Evolutionary conservation across 2,888 invertebrate species (phyloP), one percentile per base, ranked within the genome.

Genomic region (Shargacucullia verbasci): DNA sequence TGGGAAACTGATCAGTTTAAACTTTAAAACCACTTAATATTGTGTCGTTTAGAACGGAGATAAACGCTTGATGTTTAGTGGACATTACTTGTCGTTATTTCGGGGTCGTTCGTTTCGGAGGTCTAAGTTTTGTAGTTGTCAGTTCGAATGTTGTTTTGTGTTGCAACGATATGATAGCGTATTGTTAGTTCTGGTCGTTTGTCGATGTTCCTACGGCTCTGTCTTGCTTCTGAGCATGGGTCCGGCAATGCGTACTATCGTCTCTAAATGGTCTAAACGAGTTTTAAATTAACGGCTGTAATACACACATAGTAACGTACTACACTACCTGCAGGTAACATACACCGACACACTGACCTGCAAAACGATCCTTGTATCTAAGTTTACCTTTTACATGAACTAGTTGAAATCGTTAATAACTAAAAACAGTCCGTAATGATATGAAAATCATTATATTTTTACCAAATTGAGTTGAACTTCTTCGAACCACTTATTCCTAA

Each of bases 161-260:
- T 53, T 49, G 3, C 11, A 8, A 14, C 31, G 41, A 44, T 57
- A 49, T 59, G 71, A 59, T 52, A 59, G 65, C 61, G 45, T 58
- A 48, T 59, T 33, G 20, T 2, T 20, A 12, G 25, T 8, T n/a
- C 6, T 40, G 14, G 37, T 52, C 15, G 45, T 38, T 59, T 13
- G 45, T 52, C 9, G 13, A 13, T 43, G 4, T 13, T 13, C 4
- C 6, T 56, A 4, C n/a, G 34, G 45, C 10, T 33, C n/a, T 31
- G 3, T 44, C 27, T 40, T 25, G 39, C 15, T 25, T 40, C 33
- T 29, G 7, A 14, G 14, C 9, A 6, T 25, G 0, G 14, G 10
- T 13, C 14, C 9, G 31, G 14, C 13, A 31, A 31, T 31, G 4
- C n/a, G n/a, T 6, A 15, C 4, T 3, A 7, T 0, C 10, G 12